phyloP scores from a whole-genome alignment of 2,797 vertebrate genomes.

The Natrix natrix region DNA sequence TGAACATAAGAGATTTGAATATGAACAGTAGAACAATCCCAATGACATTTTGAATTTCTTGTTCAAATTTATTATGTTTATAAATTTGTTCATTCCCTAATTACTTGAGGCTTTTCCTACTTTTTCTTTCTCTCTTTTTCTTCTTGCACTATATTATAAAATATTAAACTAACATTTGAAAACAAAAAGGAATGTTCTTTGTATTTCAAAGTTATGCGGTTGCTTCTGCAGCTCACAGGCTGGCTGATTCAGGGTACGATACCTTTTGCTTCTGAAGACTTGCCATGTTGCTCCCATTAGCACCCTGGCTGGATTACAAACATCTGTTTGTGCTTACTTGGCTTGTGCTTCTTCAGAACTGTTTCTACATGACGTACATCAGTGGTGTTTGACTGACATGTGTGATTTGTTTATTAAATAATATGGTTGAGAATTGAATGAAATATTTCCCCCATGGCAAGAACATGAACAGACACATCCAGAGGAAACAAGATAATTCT shows the following conservation, averaged over 20 bases:
- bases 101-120: background rate
- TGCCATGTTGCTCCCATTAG: conserved; percentile 61
- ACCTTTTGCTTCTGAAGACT: conserved; percentile 60
- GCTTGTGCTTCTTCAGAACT: conserved; percentile 64
- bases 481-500: conserved; percentile 3
- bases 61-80: background rate
- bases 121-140: background rate
- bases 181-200: conserved; percentile 13
- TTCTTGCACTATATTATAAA: conserved; percentile 30
- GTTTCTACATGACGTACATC: conserved; percentile 62
- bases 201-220: conserved; percentile 33
- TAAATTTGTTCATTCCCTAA: background rate
- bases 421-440: conserved; percentile 48
- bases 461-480: background rate
- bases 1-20: background rate
- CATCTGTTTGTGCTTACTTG: conserved; percentile 72
- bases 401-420: conserved; percentile 47
- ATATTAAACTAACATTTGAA: conserved; percentile 42
- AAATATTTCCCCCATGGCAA: conserved; percentile 24
- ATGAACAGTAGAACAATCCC: background rate
- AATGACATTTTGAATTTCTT: background rate
- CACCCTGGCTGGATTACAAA: conserved; percentile 53
- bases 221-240: conserved; percentile 44
- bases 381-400: conserved; percentile 38
- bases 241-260: conserved; percentile 45